Evolutionary conservation across 2,888 invertebrate species (phyloP).

Genomic region (Pammene aurita): DNA sequence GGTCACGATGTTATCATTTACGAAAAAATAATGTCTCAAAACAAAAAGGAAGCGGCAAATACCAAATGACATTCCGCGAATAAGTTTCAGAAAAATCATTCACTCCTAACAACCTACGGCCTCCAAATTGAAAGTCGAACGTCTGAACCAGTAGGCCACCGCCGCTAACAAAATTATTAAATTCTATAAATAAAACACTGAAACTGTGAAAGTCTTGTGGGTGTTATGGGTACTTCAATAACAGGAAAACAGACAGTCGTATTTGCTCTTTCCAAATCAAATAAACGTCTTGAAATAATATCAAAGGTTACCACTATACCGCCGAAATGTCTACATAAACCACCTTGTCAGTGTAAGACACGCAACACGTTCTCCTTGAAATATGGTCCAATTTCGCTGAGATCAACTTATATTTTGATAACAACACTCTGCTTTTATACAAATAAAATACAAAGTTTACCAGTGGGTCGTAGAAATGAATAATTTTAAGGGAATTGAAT

Average conservation of each 20-base stretch:
- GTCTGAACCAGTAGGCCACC: no score
- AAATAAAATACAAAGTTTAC: slow-evolving; percentile 33
- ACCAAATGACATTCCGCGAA: no score
- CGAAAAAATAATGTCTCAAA: no score
- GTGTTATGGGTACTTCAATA: background rate
- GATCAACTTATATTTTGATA: slow-evolving; percentile 25
- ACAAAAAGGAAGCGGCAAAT: no score
- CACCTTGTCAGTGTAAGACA: slow-evolving; percentile 24
- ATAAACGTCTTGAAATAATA: slow-evolving; percentile 17
- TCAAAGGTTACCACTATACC: slow-evolving; percentile 5
- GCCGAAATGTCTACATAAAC: slow-evolving; percentile 12
- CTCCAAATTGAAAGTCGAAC: no score
- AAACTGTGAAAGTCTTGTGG: background rate
- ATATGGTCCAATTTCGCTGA: slow-evolving; percentile 22
- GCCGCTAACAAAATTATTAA: background rate
- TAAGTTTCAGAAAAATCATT: no score
- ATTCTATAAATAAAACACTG: slow-evolving; percentile 1
- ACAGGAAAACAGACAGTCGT: background rate
- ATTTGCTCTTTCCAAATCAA: slow-evolving; percentile 17
- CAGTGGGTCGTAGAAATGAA: no score
- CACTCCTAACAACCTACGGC: no score
- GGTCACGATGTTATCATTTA: no score
- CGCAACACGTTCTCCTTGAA: slow-evolving; percentile 31
- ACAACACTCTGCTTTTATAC: slow-evolving; percentile 20
- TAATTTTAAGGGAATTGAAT: no score